A percentile compares a stretch with the other conserved stretches of the same genome.
These are phyloP conservation scores for Dolichopus griseipennis DNA, from an alignment of 2,888 invertebrate genomes.

Conservation along the genomic window DNA sequence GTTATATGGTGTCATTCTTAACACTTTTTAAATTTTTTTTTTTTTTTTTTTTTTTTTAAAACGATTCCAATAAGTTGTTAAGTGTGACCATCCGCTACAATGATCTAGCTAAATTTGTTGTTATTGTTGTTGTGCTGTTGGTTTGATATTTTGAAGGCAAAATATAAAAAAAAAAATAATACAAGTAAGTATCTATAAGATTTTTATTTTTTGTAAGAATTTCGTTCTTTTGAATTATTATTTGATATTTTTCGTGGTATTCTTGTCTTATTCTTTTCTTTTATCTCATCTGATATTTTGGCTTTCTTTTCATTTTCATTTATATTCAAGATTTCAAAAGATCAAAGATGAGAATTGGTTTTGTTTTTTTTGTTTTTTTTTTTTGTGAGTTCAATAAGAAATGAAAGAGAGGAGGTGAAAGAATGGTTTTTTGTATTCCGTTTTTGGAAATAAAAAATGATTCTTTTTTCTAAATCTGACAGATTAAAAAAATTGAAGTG, in stretches of 20 bases:
- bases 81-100: neutral
- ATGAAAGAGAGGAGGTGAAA: no score
- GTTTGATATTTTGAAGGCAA: neutral
- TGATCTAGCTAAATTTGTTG: neutral
- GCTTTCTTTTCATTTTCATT: neutral
- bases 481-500: neutral
- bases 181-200: neutral
- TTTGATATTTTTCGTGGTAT: no score
- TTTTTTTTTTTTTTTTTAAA: no score
- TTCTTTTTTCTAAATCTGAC: neutral
- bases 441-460: neutral
- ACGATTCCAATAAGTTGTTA: neutral
- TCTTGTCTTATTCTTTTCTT: no score
- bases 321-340: neutral
- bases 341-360: neutral
- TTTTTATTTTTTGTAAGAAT: neutral
- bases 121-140: neutral
- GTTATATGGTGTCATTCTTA: conserved; percentile 4
- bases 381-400: neutral
- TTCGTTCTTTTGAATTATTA: neutral
- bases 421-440: neutral
- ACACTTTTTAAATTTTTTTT: no score
- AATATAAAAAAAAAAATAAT: no score
- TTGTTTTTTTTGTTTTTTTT: neutral
- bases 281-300: neutral